Evolutionary conservation across 2,113 vertebrate genomes (phyloP).

Genomic region (Emydocephalus ijimae): DNA sequence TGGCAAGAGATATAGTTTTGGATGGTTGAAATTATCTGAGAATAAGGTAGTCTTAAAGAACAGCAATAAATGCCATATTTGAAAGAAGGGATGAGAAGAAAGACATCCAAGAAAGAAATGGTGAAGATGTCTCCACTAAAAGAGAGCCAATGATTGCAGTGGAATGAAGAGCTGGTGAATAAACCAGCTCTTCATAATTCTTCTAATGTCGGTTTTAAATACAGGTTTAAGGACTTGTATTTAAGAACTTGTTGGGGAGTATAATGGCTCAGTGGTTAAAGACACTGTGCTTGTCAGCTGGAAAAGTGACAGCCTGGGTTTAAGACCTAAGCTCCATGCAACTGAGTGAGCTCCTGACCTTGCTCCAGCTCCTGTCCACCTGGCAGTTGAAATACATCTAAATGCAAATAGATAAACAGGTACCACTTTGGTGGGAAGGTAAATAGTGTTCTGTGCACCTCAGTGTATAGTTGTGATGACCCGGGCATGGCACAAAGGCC

Average conservation of each 20-base stretch:
- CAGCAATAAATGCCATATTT: neutral
- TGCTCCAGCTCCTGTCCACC: neutral
- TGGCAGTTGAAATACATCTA: neutral
- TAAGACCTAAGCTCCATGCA: neutral
- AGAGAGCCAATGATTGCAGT: neutral
- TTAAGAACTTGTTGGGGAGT: neutral
- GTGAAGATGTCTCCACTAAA: neutral
- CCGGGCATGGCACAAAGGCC: too few species aligned
- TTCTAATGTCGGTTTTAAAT: neutral
- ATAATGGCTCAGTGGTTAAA: neutral
- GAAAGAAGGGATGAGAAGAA: neutral
- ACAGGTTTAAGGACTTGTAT: neutral
- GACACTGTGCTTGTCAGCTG: neutral
- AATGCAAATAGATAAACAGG: neutral
- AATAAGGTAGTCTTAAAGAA: neutral
- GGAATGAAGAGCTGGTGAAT: neutral
- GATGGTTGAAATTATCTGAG: neutral
- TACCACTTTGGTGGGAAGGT: neutral
- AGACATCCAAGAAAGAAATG: neutral
- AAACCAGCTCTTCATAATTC: neutral
- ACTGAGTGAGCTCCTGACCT: neutral
- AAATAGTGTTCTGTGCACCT: neutral
- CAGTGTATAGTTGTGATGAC: neutral
- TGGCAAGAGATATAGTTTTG: neutral
- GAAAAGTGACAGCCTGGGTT: neutral